Percentiles rank a stretch among this genome's conserved stretches.
phyloP scores from a whole-genome alignment of 1,140 invertebrate genomes.

The Drosophila erecta region DNA sequence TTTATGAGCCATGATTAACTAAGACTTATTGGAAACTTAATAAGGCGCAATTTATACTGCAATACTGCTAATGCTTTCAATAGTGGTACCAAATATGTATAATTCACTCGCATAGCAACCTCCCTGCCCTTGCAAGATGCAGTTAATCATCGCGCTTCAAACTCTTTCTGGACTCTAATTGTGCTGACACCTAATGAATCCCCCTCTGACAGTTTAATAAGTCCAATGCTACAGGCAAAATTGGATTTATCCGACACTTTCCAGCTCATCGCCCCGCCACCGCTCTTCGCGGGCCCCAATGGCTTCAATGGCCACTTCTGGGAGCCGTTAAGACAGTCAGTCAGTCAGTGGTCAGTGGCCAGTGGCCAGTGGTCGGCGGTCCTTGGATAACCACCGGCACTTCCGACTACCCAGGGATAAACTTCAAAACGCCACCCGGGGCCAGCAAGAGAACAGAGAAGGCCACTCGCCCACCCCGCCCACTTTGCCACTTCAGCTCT shows the following conservation, averaged over 20 bases:
- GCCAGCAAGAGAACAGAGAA: background rate
- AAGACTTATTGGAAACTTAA: too few relatives aligned
- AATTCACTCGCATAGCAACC: too few relatives aligned
- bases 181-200: slow-evolving; percentile 22
- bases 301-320: slow-evolving; percentile 58
- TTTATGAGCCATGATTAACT: too few relatives aligned
- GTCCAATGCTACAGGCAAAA: slow-evolving; percentile 36
- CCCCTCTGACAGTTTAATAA: slow-evolving; percentile 47
- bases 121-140: too few relatives aligned
- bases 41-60: too few relatives aligned
- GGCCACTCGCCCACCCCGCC: slow-evolving; percentile 8
- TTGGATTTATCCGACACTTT: slow-evolving; percentile 51
- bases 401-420: slow-evolving; percentile 41
- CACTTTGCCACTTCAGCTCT: slow-evolving; percentile 23
- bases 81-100: too few relatives aligned
- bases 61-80: too few relatives aligned
- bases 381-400: slow-evolving; percentile 41
- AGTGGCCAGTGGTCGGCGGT: slow-evolving; percentile 22
- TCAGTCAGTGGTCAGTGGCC: slow-evolving; percentile 21
- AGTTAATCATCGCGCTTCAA: slow-evolving; percentile 24
- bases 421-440: slow-evolving; percentile 50
- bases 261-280: slow-evolving; percentile 37
- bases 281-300: slow-evolving; percentile 37
- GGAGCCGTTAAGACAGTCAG: slow-evolving; percentile 49
- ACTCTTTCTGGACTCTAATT: slow-evolving; percentile 51